A percentile compares a stretch with the other conserved stretches of the same genome.
phyloP scores from a whole-genome alignment of 2,113 vertebrate species.

The human (Homo sapiens) region DNA sequence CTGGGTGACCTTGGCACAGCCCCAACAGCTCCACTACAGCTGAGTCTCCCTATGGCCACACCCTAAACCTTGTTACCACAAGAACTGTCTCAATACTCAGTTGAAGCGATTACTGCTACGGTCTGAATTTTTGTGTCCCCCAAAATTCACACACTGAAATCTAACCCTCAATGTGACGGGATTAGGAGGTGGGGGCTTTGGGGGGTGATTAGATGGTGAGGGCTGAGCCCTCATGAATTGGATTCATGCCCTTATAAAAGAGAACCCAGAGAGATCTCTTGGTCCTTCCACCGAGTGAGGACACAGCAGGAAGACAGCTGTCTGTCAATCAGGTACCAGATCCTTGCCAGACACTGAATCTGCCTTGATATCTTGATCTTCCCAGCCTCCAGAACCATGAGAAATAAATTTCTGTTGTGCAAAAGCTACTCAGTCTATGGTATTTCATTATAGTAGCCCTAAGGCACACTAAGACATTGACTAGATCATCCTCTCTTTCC shows the following conservation, averaged over 20 bases:
- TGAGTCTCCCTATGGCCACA: background rate
- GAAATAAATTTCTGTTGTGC: background rate
- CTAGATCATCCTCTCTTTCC: fast-evolving
- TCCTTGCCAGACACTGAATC: background rate
- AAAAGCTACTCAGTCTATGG: background rate
- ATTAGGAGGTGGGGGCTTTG: background rate
- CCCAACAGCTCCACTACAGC: fast-evolving
- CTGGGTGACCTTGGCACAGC: fast-evolving
- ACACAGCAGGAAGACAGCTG: background rate
- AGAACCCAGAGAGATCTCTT: background rate
- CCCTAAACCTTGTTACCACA: background rate
- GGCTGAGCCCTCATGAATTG: background rate
- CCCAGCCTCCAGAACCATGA: background rate
- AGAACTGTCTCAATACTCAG: background rate
- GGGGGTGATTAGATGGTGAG: background rate
- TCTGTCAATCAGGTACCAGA: background rate
- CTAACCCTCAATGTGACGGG: background rate
- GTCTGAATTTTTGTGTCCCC: background rate
- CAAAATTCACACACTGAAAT: background rate
- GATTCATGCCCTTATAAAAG: background rate
- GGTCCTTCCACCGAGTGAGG: background rate
- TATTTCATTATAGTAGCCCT: background rate
- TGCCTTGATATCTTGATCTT: background rate
- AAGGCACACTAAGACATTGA: background rate
- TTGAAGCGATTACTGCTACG: background rate